Evolutionary conservation across 2,888 invertebrate genomes (phyloP), one percentile per base, ranked within the genome.

Genomic region (Lordiphosa fenestrarum): DNA sequence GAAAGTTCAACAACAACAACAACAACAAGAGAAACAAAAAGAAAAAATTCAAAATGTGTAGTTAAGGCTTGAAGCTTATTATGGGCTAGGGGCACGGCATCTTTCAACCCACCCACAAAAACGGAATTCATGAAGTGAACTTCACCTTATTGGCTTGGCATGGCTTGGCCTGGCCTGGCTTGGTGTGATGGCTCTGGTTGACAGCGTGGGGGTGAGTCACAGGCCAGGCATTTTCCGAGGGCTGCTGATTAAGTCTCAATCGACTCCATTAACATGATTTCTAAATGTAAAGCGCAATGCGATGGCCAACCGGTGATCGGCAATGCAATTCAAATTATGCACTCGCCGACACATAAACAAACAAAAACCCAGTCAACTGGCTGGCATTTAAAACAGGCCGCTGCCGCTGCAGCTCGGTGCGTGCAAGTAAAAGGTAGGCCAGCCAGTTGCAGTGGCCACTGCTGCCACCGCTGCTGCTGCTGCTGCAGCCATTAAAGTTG

Each of bases 361-460:
- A 51, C 66, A 51, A 66, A 53, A 49, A 21, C 13, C 40, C 46
- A 57, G 39, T 51, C 50, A 41, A 56, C 46, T 60, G 44, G 66
- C 61, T 66, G 66, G 67, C 67, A 66, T 66, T 66, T 66, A 66
- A 66, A 66, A 60, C 60, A 50, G 57, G 57, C 53, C 57, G 53
- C 25, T 25, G 13, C 7, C 19, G 36, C 67, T 36, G 50, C 66
- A 53, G 51, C 40, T 37, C 66, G 51, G 60, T 83, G 80, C 76
- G 75, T 75, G 64, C 66, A 55, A 80, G 77, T 77, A 77, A 83
- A 71, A 77, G 84, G 77, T 84, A 84, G 77, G 73, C 71, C 81
- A 83, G 70, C 73, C 64, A 80, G 73, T 65, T 52, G 61, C 37
- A 49, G 25, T 41, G 12, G 56, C 51, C 13, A 40, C 36, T 37